Conservation (phyloP, 1,140 invertebrate genomes). For the Zaprionus taronus region DNA sequence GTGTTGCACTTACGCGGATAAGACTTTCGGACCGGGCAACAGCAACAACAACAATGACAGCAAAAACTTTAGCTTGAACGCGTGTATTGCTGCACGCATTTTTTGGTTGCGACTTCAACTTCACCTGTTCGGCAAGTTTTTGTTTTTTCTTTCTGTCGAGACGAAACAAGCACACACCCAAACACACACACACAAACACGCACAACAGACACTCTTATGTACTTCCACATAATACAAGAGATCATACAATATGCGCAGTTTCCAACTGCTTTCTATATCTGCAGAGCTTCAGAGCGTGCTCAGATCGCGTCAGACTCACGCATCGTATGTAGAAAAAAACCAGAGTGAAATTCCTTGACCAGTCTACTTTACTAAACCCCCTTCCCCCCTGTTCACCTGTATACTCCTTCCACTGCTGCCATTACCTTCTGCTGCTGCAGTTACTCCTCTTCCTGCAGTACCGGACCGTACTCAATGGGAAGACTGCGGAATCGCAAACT, state of each 20-base stretch:
- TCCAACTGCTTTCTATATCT: slow-evolving; percentile 42
- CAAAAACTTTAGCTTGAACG: not conserved
- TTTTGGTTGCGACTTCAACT: slow-evolving; percentile 23
- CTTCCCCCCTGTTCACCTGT: not conserved
- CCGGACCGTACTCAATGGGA: slow-evolving; percentile 41
- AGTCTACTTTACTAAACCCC: slow-evolving; percentile 9
- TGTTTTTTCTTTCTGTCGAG: not conserved
- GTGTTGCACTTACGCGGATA: slow-evolving; percentile 38
- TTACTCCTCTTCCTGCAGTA: not conserved
- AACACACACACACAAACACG: slow-evolving; percentile 6
- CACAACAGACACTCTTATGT: not conserved
- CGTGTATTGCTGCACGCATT: slow-evolving; percentile 26
- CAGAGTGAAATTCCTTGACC: slow-evolving; percentile 56
- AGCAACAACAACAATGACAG: slow-evolving; percentile 5
- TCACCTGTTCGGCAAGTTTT: slow-evolving; percentile 48
- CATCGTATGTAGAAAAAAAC: slow-evolving; percentile 27
- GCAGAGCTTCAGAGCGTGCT: not conserved
- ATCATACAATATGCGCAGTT: slow-evolving; percentile 28
- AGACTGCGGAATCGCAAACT: slow-evolving; percentile 33
- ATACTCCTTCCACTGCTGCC: not conserved
- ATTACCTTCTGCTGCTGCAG: not conserved
- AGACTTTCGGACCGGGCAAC: slow-evolving; percentile 43
- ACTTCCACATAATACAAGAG: slow-evolving; percentile 19
- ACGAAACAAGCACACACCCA: slow-evolving; percentile 8
- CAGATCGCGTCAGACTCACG: slow-evolving; percentile 1